Percentiles rank a stretch among this genome's conserved stretches.
Conservation (phyloP, 37 sponge, comb jelly and placozoan species). For the Chondrosia reniformis region DNA sequence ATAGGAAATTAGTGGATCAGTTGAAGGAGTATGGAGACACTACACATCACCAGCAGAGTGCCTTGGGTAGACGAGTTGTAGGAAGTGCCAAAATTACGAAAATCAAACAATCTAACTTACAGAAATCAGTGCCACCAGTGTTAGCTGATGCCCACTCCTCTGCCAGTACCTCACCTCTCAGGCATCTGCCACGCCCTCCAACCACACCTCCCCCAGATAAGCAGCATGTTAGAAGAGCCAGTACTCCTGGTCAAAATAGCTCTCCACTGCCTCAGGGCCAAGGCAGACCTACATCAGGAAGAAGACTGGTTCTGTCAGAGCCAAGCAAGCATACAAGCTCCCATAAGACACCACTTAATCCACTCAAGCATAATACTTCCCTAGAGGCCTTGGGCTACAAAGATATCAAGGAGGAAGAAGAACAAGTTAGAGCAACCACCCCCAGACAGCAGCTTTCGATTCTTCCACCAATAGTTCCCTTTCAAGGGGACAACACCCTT, state of each 20-base stretch:
- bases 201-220: conserved; percentile 13
- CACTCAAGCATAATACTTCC: neutral
- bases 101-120: neutral
- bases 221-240: conserved; percentile 13
- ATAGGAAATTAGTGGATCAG: neutral
- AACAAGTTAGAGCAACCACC: neutral
- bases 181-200: conserved; percentile 16
- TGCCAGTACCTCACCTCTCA: neutral
- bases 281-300: too few relatives aligned
- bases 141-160: neutral
- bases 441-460: neutral
- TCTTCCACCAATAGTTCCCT: conserved; percentile 12
- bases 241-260: neutral
- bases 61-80: neutral
- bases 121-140: too few relatives aligned
- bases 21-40: conserved; percentile 4
- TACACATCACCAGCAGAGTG: neutral
- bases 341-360: neutral
- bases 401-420: neutral
- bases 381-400: conserved; percentile 7
- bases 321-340: neutral
- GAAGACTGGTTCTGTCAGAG: neutral
- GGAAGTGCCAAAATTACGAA: neutral
- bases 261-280: too few relatives aligned
- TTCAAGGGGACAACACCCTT: neutral